A percentile compares a stretch with the other conserved stretches of the same genome.
phyloP scores from a whole-genome alignment of 2,113 vertebrate genomes.

The Rana temporaria region DNA sequence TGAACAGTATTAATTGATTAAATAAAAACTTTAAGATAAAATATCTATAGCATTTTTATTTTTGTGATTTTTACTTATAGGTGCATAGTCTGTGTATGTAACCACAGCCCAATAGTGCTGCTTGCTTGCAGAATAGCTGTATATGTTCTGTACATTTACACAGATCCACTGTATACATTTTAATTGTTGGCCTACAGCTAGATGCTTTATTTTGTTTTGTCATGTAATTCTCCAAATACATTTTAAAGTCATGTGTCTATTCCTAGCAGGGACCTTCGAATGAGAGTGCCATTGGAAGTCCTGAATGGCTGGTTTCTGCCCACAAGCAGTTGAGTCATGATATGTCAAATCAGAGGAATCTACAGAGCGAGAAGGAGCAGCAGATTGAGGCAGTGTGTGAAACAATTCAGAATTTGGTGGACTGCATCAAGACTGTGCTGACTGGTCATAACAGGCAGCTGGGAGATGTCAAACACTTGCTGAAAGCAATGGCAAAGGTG shows the following conservation, averaged over 20 bases:
- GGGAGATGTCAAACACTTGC: slow-evolving; percentile 93
- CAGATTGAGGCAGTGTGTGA: slow-evolving; percentile 90
- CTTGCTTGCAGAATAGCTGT: no score
- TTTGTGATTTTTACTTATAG: no score
- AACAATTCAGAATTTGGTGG: slow-evolving; percentile 91
- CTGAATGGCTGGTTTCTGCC: slow-evolving; percentile 91
- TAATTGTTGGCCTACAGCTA: no score
- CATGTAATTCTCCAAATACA: no score
- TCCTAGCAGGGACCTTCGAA: slow-evolving; percentile 80
- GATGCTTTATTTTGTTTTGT: no score
- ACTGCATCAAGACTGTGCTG: slow-evolving; percentile 92
- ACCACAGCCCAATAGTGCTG: no score
- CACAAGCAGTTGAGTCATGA: slow-evolving; percentile 92
- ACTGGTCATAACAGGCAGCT: slow-evolving; percentile 94
- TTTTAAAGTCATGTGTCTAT: slow-evolving; percentile 21
- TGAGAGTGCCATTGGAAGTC: slow-evolving; percentile 88
- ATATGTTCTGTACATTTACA: no score
- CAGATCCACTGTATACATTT: no score
- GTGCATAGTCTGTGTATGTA: no score
- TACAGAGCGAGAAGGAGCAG: slow-evolving; percentile 91
- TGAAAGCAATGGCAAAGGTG: slow-evolving; percentile 98
- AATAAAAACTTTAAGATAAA: no score
- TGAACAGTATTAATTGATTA: no score
- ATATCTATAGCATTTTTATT: no score
- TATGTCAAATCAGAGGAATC: slow-evolving; percentile 79